Evolutionary conservation across 2,797 vertebrate genomes (phyloP).

Genomic region (Thamnophis elegans): DNA sequence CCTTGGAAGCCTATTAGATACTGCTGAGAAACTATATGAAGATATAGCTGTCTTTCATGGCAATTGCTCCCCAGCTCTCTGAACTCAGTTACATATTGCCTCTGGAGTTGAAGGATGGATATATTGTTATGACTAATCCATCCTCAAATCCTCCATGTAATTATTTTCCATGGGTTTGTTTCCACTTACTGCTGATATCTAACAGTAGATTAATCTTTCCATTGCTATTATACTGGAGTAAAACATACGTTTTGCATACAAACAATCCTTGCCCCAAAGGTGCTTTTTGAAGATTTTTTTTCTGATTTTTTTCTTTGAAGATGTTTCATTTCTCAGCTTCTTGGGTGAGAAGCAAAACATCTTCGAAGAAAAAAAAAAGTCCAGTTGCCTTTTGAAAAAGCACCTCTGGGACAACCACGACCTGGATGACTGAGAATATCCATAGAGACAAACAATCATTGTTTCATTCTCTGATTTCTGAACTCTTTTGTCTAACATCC

Average conservation of each 20-base stretch:
- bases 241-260: background rate
- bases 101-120: background rate
- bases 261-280: no score
- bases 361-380: no score
- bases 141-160: background rate
- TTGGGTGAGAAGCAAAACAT: no score
- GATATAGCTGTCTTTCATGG: background rate
- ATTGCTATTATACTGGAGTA: background rate
- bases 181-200: background rate
- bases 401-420: no score
- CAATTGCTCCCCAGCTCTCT: background rate
- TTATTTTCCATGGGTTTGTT: background rate
- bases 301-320: no score
- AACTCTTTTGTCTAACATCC: background rate
- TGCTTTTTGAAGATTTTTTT: no score
- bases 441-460: background rate
- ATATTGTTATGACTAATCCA: background rate
- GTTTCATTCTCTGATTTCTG: background rate
- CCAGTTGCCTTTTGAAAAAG: no score
- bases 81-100: background rate
- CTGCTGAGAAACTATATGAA: background rate
- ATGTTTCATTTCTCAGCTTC: no score
- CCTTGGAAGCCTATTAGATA: background rate
- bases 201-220: background rate
- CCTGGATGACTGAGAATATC: no score